Evolutionary conservation across 2,888 invertebrate genomes (phyloP), one percentile per base, ranked within the genome.

Genomic region (Punctoribates punctum): DNA sequence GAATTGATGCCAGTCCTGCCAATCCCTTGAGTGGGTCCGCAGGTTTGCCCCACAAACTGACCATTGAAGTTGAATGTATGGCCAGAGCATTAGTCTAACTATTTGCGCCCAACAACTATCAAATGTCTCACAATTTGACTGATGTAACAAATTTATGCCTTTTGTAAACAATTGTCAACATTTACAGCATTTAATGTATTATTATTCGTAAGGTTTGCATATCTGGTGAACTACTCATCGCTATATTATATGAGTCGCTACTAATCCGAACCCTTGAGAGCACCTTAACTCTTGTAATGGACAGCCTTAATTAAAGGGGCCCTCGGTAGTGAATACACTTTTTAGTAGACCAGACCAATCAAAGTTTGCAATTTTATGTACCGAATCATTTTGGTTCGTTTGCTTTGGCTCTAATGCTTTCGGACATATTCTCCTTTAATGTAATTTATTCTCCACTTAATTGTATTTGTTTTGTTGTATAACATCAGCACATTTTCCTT

Each of bases 281-380:
- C n/a, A 38, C n/a, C 34, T 70, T 70, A 70, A 70, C 42, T 70
- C 70, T 70, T 70, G 42, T 70, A 70, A 70, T 70, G 70, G 70
- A 42, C 70, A 70, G 38, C 70, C n/a, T 70, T 70, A 70, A 70
- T 70, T 70, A 70, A 70, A 70, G 70, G 70, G 70, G 38, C n/a
- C 20, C 42, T 70, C 70, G 42, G 70, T 42, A 34, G 65, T 65
- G 65, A 65, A 34, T 27, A 27, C 42, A 42, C 42, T 42, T 42
- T 42, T 42, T 42, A 29, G 34, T 65, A 65, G 8, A 29, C 65
- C 34, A 65, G 65, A 65, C 65, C 65, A 65, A 65, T 65, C 65
- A 65, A 65, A 65, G 65, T 65, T 27, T 65, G 17, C 29, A 34
- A 65, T 70, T 70, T 20, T 70, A 70, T 70, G 70, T 70, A 70